A percentile compares a stretch with the other conserved stretches of the same genome.
Conservation (phyloP, 2,888 invertebrate species). For the Papilio demoleus region DNA sequence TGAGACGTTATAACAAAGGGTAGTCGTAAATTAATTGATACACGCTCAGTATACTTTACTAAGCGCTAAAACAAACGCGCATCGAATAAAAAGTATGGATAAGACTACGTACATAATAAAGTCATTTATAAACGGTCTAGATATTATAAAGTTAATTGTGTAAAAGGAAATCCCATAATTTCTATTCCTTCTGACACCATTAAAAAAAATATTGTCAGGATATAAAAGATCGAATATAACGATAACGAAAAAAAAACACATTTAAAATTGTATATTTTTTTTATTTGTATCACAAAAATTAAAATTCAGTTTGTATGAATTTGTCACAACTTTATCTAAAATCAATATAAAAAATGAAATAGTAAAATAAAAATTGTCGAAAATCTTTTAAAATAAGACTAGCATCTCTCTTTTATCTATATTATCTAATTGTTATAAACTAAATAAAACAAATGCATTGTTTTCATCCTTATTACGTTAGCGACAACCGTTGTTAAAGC, state of each 20-base stretch:
- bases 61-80: slow-evolving; percentile 29
- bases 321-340: not conserved
- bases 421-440: slow-evolving; percentile 2
- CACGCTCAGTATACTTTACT: slow-evolving; percentile 28
- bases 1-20: slow-evolving; percentile 29
- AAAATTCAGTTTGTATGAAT: not conserved
- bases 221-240: not conserved
- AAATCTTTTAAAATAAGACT: slow-evolving; percentile 29
- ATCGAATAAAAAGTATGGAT: slow-evolving; percentile 22
- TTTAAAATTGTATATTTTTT: not conserved
- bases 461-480: not conserved
- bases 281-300: slow-evolving; percentile 7
- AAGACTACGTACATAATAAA: slow-evolving; percentile 10
- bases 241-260: not conserved
- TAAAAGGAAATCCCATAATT: not conserved
- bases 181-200: not conserved
- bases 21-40: slow-evolving; percentile 24
- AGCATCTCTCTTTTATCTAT: slow-evolving; percentile 15
- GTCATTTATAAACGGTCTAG: not conserved
- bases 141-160: not conserved
- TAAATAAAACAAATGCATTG: slow-evolving; percentile 8
- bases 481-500: not conserved
- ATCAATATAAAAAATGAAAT: not conserved
- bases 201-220: not conserved
- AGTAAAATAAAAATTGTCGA: not conserved